Base-by-base conservation (phyloP, 2,888 invertebrate species). In the Ochropleura plecta region DNA sequence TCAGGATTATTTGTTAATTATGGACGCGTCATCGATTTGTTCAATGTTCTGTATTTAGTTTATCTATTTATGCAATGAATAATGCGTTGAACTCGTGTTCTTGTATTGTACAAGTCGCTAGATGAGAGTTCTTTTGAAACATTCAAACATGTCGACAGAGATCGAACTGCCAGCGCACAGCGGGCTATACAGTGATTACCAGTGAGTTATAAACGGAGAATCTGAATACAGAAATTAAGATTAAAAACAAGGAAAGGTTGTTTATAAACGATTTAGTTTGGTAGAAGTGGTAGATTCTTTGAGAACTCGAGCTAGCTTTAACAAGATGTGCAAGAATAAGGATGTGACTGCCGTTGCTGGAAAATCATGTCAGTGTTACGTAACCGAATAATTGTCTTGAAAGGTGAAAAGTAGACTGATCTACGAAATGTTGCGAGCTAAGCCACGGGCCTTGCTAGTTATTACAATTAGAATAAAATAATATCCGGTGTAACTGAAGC, bases 401-500 rank as follows among this genome's bases (percentile, higher is more conserved):
- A 14, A 30, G 53, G 30, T 55, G n/a, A 42, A 12, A 40, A 16
- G 16, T 18, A 14, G 9, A 12, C 49, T 5, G 7, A 64, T 30
- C 30, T 55, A 20, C 10, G 4, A 42, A 62, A 10, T 62, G 1
- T 51, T 44, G 18, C 30, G 12, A 49, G 30, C 46, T 14, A 44
- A 74, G 20, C 30, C 40, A 12, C 44, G 42, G 14, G 18, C n/a
- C 3, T 5, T n/a, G 53, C 5, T 55, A 53, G 57, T 63, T 48
- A 53, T 60, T 46, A 51, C n/a, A 63, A 73, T 73, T 30, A 59
- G 42, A 66, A 57, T 72, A 79, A 53, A 51, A 70, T 76, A 70
- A 65, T 72, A 76, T 83, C 79, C 73, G 60, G 67, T 84, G 87
- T 88, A 86, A 79, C 83, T 73, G 77, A 84, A 89, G 89, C 82